Percentiles rank a stretch among this genome's conserved stretches.
Conservation (phyloP, 2,113 vertebrate species). For the Oncorhynchus clarkii region DNA sequence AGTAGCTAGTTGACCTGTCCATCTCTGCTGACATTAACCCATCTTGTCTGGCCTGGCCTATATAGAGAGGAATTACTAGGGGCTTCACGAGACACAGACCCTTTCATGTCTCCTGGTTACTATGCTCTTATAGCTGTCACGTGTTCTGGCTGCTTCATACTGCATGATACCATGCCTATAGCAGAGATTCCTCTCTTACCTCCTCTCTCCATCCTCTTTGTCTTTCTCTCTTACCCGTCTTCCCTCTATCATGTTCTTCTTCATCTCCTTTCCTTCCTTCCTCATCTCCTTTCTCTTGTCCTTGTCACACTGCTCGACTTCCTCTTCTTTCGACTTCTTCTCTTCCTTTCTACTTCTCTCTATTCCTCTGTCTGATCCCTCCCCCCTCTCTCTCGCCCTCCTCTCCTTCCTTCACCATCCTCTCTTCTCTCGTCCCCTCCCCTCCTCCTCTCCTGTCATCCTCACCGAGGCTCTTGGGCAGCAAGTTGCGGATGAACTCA, state of each 20-base stretch:
- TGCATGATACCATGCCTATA: background rate
- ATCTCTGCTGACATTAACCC: background rate
- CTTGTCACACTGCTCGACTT: background rate
- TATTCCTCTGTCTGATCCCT: background rate
- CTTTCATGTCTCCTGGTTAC: background rate
- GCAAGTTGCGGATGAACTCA: constrained; percentile 90
- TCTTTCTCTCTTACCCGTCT: background rate
- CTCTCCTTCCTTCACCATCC: background rate
- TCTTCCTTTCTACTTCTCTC: no score
- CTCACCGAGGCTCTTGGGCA: constrained; percentile 91
- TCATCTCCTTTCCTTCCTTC: no score
- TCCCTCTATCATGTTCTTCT: no score
- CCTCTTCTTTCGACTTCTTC: background rate
- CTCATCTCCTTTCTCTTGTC: constrained; percentile 25
- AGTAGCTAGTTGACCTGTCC: background rate
- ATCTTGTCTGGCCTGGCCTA: no score
- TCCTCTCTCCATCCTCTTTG: background rate
- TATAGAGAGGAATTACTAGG: no score
- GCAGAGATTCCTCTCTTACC: background rate
- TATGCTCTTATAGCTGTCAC: background rate
- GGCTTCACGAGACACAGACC: no score
- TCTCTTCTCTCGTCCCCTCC: background rate
- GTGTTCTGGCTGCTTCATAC: background rate
- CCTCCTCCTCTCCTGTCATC: background rate
- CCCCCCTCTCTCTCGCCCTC: constrained; percentile 2